Conservation (phyloP, 2,113 vertebrate genomes). For the Myxocyprinus asiaticus region DNA sequence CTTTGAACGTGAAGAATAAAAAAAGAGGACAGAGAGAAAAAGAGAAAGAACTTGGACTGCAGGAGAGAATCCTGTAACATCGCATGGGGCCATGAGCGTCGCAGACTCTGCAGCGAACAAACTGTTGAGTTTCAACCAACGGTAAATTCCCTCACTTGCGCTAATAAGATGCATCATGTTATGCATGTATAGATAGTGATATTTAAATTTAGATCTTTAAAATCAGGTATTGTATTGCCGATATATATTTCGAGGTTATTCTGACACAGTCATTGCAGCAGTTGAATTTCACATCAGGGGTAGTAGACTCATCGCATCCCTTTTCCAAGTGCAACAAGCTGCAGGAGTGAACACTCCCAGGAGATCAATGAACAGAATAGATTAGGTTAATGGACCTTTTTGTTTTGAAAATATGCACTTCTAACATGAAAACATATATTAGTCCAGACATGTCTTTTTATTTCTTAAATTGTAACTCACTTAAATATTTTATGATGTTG, state of each 20-base stretch:
- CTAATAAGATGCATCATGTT: not conserved
- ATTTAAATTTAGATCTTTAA: not conserved
- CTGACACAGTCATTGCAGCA: constrained; percentile 35
- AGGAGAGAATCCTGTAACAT: constrained; percentile 58
- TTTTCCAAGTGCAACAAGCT: constrained; percentile 33
- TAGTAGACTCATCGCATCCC: not conserved
- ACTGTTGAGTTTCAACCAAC: constrained; percentile 80
- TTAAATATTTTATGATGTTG: too few species aligned
- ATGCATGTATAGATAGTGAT: too few species aligned
- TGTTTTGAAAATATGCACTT: not conserved
- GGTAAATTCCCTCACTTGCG: constrained; percentile 62
- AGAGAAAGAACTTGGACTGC: constrained; percentile 50
- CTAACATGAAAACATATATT: not conserved
- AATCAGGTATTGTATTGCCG: not conserved
- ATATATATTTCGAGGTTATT: too few species aligned
- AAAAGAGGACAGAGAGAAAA: not conserved
- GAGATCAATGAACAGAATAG: not conserved
- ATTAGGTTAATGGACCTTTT: not conserved
- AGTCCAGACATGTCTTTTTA: not conserved
- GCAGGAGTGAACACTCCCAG: not conserved
- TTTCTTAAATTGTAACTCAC: not conserved
- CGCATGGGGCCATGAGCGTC: constrained; percentile 74
- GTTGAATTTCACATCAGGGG: not conserved
- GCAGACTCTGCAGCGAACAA: constrained; percentile 73
- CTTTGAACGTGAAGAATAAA: constrained; percentile 48